These are phyloP conservation scores for Dasyornis broadbenti DNA, from an alignment of 2,113 vertebrate genomes.

Conservation along the genomic window DNA sequence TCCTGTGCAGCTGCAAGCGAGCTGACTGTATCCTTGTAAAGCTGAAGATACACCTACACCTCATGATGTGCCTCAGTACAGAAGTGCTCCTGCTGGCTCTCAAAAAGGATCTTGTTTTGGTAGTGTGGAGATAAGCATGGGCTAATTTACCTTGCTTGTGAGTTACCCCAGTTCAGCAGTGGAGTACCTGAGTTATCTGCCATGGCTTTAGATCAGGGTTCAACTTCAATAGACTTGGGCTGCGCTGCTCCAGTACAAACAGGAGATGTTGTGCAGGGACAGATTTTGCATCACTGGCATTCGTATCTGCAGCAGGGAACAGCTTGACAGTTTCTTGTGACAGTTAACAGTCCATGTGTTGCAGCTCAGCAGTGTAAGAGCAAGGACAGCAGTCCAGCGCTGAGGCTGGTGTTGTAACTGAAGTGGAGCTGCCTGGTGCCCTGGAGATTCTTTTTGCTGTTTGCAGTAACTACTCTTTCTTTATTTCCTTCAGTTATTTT, in stretches of 20 bases:
- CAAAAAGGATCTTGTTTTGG: background rate
- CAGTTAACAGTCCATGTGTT: background rate
- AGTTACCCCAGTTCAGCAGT: background rate
- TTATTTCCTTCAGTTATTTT: conserved; percentile 1
- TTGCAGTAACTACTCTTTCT: background rate
- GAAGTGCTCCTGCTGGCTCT: background rate
- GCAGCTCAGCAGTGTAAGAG: background rate
- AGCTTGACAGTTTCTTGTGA: background rate
- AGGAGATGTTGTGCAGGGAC: background rate
- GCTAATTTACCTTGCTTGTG: background rate
- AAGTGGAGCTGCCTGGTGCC: background rate
- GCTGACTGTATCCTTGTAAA: background rate
- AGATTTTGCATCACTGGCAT: background rate
- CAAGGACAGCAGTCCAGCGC: background rate
- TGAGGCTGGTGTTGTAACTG: background rate
- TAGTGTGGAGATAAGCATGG: background rate
- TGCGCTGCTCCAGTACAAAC: background rate
- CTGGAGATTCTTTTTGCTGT: background rate
- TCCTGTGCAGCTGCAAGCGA: accelerated
- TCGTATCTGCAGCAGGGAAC: background rate
- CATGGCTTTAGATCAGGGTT: background rate
- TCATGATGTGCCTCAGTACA: accelerated
- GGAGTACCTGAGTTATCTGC: background rate
- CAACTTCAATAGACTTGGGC: background rate
- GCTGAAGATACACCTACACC: background rate